Evolutionary conservation across 2,113 vertebrate species (phyloP).

Genomic region (Hyaena hyaena): DNA sequence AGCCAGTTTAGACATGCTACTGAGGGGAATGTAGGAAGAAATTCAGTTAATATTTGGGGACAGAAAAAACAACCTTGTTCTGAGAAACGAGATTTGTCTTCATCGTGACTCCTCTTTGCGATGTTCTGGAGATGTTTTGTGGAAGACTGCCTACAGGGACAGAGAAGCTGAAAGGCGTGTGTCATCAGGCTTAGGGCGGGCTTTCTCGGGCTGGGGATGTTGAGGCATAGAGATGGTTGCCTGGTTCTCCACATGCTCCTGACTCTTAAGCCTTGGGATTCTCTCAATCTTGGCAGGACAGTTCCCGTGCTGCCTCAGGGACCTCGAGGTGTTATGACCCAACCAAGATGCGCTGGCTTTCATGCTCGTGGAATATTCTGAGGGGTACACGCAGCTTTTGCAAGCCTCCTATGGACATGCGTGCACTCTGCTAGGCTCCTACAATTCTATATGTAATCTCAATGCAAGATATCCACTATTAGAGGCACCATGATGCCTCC

Average conservation of each 20-base stretch:
- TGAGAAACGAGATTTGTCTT: conserved; percentile 1
- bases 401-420: neutral
- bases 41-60: neutral
- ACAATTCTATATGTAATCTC: neutral
- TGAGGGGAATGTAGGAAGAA: neutral
- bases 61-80: neutral
- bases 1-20: conserved; percentile 1
- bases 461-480: neutral
- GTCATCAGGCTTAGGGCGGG: neutral
- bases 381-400: neutral
- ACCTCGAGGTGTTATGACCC: neutral
- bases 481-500: neutral
- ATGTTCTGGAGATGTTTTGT: neutral
- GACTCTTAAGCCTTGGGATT: neutral
- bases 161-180: neutral
- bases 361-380: neutral
- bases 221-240: neutral
- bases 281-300: neutral
- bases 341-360: neutral
- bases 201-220: neutral
- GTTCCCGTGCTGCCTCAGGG: neutral
- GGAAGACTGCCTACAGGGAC: neutral
- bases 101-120: neutral
- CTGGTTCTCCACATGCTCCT: neutral
- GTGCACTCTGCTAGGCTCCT: neutral